Evolutionary conservation across 2,113 vertebrate genomes (phyloP), one percentile per base, ranked within the genome.

Genomic region (Gallinago jamesoni): DNA sequence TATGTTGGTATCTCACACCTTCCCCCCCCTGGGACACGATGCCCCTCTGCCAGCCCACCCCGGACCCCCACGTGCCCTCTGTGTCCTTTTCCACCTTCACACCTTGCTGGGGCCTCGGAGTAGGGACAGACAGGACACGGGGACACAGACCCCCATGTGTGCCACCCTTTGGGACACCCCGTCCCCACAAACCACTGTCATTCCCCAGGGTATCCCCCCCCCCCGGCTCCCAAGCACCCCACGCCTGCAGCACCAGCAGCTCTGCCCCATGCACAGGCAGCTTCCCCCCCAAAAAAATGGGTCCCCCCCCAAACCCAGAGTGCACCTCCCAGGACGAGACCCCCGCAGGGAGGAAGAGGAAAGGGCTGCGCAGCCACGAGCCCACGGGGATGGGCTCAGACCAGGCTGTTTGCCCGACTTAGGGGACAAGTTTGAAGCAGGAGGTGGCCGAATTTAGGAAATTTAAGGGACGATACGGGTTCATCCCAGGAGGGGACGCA

Each of bases 171-270:
- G 19, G 48, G 60, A 68, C 64, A 55, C 5, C 0, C 37, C 3
- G 0, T 12, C 18, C 45, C 60, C 74, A 30, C 21, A 30, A 70
- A 15, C 6, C 8, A 0, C 72, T 5, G 0, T 0, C 0, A 1
- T 16, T 2, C 33, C 39, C 19, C 0, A 2, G 9, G 21, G 18
- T 4, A 9, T 1, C 23, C 84, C 41, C 30, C 20, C 12, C 30
- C 41, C 21, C 3, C 3, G 0, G 7, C 35, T 52, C 80, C 50
- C 0, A 0, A 76, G 68, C 73, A 57, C 24, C 60, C 57, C 2
- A 1, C 5, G 17, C 50, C 56, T 28, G 66, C 82, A 31, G 53
- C 76, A 45, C 21, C 76, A 7, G n/a, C 70, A 89, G 27, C 83
- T 68, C 48, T 27, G 2, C 67, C 43, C 57, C 15, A 3, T 2